These are phyloP conservation scores for Pavo muticus DNA, from an alignment of 2,113 vertebrate species.

Conservation along the genomic window DNA sequence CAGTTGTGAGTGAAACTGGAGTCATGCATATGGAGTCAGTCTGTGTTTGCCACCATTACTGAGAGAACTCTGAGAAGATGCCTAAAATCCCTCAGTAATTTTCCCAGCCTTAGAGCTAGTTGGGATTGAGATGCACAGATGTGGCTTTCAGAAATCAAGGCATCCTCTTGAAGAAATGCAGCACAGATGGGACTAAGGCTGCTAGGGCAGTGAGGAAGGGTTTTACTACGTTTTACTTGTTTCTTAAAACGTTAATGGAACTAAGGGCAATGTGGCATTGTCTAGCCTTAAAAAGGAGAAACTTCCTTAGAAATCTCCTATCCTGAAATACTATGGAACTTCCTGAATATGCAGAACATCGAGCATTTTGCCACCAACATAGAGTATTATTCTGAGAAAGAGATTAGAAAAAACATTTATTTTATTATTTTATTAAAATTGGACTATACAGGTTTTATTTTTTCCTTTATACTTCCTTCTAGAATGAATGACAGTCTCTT, in stretches of 20 bases:
- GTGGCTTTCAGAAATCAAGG: not conserved
- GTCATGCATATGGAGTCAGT: no score
- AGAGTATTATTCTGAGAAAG: not conserved
- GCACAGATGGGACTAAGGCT: not conserved
- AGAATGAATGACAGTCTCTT: not conserved
- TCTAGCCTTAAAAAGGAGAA: not conserved
- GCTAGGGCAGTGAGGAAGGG: rapidly evolving
- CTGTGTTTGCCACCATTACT: not conserved
- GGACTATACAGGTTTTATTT: not conserved
- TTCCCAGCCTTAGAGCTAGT: not conserved
- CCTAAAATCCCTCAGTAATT: not conserved
- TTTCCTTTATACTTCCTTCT: not conserved
- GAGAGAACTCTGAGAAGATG: not conserved
- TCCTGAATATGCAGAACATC: not conserved
- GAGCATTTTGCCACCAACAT: not conserved
- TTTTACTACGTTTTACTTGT: not conserved
- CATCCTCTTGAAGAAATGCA: not conserved
- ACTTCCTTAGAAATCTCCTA: not conserved
- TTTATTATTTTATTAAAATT: not conserved
- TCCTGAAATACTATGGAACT: not conserved
- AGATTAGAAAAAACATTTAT: not conserved
- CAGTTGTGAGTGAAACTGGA: not conserved
- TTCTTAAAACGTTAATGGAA: not conserved
- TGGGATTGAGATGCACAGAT: not conserved
- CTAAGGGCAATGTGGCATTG: not conserved